Conservation (phyloP, 2,797 vertebrate species). For the Pogonophryne albipinna region DNA sequence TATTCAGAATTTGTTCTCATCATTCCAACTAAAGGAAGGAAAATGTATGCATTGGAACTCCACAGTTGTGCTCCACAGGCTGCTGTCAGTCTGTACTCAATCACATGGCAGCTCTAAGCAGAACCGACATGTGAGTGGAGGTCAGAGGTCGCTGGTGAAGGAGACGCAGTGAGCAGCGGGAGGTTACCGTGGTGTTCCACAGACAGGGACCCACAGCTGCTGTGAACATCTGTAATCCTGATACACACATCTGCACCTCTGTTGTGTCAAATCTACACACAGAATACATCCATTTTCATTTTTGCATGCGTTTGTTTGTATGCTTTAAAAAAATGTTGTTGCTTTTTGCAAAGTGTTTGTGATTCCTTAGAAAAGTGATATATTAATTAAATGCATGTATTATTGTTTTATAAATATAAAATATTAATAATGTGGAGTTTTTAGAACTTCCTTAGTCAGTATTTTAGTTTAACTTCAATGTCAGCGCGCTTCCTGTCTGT, state of each 20-base stretch:
- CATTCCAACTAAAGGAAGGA: too few species aligned
- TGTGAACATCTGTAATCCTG: constrained; percentile 76
- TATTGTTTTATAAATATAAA: too few species aligned
- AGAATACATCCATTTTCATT: constrained; percentile 63
- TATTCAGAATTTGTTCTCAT: too few species aligned
- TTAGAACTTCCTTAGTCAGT: too few species aligned
- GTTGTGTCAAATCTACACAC: constrained; percentile 78
- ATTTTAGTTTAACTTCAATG: too few species aligned
- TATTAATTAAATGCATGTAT: too few species aligned
- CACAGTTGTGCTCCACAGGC: not conserved
- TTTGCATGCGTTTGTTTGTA: too few species aligned
- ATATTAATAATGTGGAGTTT: too few species aligned
- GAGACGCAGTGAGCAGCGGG: constrained; percentile 47
- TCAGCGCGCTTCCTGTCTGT: not conserved
- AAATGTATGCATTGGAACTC: not conserved
- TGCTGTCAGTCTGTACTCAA: not conserved
- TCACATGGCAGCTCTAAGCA: constrained; percentile 17
- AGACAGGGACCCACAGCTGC: constrained; percentile 69
- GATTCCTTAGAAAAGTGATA: too few species aligned
- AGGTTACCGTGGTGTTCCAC: constrained; percentile 77
- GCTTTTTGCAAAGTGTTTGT: too few species aligned
- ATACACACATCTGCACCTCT: constrained; percentile 80
- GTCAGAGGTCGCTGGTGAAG: constrained; percentile 44
- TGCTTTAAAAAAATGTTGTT: too few species aligned
- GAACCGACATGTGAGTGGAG: constrained; percentile 6